Evolutionary conservation across 2,888 invertebrate genomes (phyloP).

Genomic region (Acanthosepion pharaonis): DNA sequence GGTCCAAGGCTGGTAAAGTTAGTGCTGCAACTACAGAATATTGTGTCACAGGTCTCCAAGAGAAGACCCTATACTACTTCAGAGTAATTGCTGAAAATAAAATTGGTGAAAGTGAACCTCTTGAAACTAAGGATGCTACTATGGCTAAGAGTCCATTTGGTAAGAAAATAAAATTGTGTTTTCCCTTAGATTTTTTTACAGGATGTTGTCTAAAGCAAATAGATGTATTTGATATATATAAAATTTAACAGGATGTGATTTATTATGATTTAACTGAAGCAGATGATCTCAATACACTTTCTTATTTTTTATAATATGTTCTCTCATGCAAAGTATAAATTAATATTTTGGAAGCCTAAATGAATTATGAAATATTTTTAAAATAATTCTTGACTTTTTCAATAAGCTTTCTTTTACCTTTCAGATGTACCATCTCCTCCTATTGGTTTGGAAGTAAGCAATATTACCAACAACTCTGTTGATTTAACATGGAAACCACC

Average conservation of each 20-base stretch:
- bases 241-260: not conserved
- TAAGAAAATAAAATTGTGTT: constrained; percentile 51
- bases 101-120: constrained; percentile 93
- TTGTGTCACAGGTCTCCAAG: constrained; percentile 56
- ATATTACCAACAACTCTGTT: constrained; percentile 88
- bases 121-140: constrained; percentile 76
- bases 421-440: constrained; percentile 90
- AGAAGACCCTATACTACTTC: constrained; percentile 90
- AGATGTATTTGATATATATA: not conserved
- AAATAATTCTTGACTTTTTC: not conserved
- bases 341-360: not conserved
- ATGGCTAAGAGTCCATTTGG: constrained; percentile 61
- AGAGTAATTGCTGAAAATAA: constrained; percentile 89
- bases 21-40: constrained; percentile 56
- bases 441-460: constrained; percentile 85
- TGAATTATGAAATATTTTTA: not conserved
- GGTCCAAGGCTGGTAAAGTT: constrained; percentile 81
- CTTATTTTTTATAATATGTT: not conserved
- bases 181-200: not conserved
- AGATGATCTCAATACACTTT: not conserved
- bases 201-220: not conserved
- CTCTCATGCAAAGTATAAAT: not conserved
- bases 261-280: not conserved
- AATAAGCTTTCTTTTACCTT: constrained; percentile 40
- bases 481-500: constrained; percentile 79